These are phyloP conservation scores for Phania funesta DNA, from an alignment of 2,888 invertebrate genomes.

Conservation along the genomic window DNA sequence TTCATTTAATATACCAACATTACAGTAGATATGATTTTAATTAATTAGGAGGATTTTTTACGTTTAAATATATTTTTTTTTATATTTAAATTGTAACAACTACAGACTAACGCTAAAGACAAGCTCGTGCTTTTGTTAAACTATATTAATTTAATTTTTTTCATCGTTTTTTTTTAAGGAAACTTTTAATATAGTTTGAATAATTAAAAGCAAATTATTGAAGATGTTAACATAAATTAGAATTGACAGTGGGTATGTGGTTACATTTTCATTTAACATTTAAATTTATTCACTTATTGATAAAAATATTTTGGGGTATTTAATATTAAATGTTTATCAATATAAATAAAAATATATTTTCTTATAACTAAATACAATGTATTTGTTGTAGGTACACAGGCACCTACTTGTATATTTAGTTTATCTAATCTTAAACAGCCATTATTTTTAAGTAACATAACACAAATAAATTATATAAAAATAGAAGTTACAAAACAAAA, in stretches of 20 bases:
- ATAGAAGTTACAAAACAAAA: not conserved
- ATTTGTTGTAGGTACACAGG: not conserved
- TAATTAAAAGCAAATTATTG: constrained; percentile 17
- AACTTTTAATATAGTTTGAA: constrained; percentile 12
- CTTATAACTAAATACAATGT: not conserved
- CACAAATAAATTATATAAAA: not conserved
- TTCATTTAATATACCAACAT: constrained; percentile 25
- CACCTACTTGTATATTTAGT: constrained; percentile 24
- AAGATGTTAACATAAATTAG: constrained; percentile 36
- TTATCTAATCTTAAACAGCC: constrained; percentile 65
- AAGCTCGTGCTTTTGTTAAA: constrained; percentile 56
- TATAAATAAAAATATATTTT: constrained; percentile 9
- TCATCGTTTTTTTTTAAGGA: not conserved
- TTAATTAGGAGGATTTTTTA: constrained; percentile 29
- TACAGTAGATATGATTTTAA: constrained; percentile 51
- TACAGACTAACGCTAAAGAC: constrained; percentile 55
- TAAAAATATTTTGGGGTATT: constrained; percentile 30
- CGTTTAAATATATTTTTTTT: constrained; percentile 7
- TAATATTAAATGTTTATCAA: not conserved
- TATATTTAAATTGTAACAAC: constrained; percentile 44
- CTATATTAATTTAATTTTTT: not conserved
- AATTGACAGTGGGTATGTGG: constrained; percentile 45
- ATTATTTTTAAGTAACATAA: constrained; percentile 42
- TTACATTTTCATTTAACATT: not conserved
- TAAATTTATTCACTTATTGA: constrained; percentile 2